Evolutionary conservation across 2,113 vertebrate genomes (phyloP), one percentile per base, ranked within the genome.

Genomic region (Lophochroa leadbeateri): DNA sequence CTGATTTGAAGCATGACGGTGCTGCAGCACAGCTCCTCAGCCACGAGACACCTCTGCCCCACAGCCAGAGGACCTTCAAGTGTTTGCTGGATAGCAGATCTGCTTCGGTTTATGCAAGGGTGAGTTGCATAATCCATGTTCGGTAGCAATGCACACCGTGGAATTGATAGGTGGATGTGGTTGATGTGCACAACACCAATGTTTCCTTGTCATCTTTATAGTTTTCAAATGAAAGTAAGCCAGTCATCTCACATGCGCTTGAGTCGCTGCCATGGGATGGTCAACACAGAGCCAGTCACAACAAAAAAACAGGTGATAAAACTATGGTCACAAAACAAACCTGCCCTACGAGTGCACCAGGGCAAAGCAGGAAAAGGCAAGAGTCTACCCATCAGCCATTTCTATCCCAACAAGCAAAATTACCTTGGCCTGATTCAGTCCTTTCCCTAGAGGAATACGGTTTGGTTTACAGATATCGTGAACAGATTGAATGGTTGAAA

Each of bases 141-240:
- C 39, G 17, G 71, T 6, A 24, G 33, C 55, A 60, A 35, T 21
- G 9, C 31, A 25, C 52, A 6, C 43, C 13, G 3, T 0, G 5
- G 52, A 58, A 68, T 20, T 28, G 39, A 80, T 13, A 13, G 55
- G 21, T 44, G 60, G 78, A 17, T 6, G 21, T 25, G 47, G 37
- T 43, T 55, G 44, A 10, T 13, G 41, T 64, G 19, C 65, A 71
- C n/a, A 63, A 6, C 1, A 11, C 6, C 7, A 24, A 5, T 0
- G 0, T 20, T 61, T 55, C 60, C 60, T 61, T 82, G 17, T n/a
- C 17, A 4, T 43, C 53, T 86, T 27, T 18, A 25, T 21, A 20
- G 41, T 10, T 86, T 65, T 61, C 39, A 78, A 85, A 80, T 13
- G 29, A 55, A n/a, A 37, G 19, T 41, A 41, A 90, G n/a, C 29